A percentile compares a stretch with the other conserved stretches of the same genome.
Evolutionary conservation across 2,888 invertebrate genomes (phyloP).

Genomic region (Acronicta alni): DNA sequence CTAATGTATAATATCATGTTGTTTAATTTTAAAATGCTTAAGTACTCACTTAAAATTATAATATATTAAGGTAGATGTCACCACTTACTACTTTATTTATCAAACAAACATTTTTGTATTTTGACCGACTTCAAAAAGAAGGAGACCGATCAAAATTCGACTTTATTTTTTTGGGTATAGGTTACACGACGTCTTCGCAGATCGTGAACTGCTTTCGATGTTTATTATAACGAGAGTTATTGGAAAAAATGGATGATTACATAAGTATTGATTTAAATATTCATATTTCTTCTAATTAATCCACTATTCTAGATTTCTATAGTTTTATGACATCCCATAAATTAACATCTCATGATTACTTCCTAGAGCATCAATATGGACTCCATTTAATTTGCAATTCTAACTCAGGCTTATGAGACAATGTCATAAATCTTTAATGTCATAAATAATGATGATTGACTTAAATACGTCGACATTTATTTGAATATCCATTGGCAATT

Average conservation of each 20-base stretch:
- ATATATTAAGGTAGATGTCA: too few relatives aligned
- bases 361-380: conserved; percentile 42
- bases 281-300: background rate
- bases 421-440: conserved; percentile 38
- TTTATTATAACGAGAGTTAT: too few relatives aligned
- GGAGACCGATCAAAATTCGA: too few relatives aligned
- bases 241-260: background rate
- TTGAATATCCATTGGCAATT: conserved; percentile 42
- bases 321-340: conserved; percentile 17
- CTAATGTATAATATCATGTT: too few relatives aligned
- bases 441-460: conserved; percentile 49
- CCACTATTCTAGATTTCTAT: conserved; percentile 20
- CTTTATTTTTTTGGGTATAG: too few relatives aligned
- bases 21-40: too few relatives aligned
- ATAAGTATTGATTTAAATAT: background rate
- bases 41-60: too few relatives aligned
- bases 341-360: conserved; percentile 38
- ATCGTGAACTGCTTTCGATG: too few relatives aligned
- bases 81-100: too few relatives aligned
- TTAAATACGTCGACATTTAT: conserved; percentile 34
- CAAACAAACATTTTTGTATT: too few relatives aligned
- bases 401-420: conserved; percentile 17
- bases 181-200: too few relatives aligned
- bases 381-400: conserved; percentile 42
- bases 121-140: too few relatives aligned